Evolutionary conservation across 2,797 vertebrate species (phyloP).

Genomic region (Channallabes apus): DNA sequence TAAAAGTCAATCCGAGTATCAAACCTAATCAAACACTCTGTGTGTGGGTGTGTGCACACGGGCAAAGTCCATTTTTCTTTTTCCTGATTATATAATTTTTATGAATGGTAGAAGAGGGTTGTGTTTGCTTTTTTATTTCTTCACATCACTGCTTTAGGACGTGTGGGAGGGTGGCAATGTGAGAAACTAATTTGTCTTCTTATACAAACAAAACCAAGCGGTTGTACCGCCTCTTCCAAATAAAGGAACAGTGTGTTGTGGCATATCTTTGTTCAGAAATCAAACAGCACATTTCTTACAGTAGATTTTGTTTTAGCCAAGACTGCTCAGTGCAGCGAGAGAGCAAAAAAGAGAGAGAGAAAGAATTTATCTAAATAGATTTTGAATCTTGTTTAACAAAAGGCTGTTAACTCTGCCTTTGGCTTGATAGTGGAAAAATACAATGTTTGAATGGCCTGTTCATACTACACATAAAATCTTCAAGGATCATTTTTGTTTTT

Average conservation of each 20-base stretch:
- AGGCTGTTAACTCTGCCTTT: slow-evolving; percentile 11
- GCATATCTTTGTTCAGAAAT: slow-evolving; percentile 33
- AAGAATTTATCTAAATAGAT: neutral
- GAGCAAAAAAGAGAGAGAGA: neutral
- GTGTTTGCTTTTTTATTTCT: neutral
- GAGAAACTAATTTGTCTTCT: neutral
- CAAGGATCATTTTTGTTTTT: neutral
- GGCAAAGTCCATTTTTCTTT: neutral
- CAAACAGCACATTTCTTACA: slow-evolving; percentile 40
- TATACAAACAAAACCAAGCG: slow-evolving; percentile 15
- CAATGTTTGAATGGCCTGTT: neutral
- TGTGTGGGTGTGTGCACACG: neutral
- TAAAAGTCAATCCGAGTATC: neutral
- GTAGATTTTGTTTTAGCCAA: slow-evolving; percentile 8
- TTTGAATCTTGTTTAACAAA: slow-evolving; percentile 6
- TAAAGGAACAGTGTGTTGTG: neutral
- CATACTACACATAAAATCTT: slow-evolving; percentile 9
- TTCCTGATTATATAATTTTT: slow-evolving; percentile 4
- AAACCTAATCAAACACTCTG: slow-evolving; percentile 1
- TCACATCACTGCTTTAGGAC: neutral
- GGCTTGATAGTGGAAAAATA: slow-evolving; percentile 30
- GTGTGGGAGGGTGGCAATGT: slow-evolving; percentile 1
- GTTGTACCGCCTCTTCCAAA: neutral
- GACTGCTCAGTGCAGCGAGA: neutral
- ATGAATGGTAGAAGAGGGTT: neutral